phyloP scores from a whole-genome alignment of 2,797 vertebrate species.

The Pseudopleuronectes americanus region DNA sequence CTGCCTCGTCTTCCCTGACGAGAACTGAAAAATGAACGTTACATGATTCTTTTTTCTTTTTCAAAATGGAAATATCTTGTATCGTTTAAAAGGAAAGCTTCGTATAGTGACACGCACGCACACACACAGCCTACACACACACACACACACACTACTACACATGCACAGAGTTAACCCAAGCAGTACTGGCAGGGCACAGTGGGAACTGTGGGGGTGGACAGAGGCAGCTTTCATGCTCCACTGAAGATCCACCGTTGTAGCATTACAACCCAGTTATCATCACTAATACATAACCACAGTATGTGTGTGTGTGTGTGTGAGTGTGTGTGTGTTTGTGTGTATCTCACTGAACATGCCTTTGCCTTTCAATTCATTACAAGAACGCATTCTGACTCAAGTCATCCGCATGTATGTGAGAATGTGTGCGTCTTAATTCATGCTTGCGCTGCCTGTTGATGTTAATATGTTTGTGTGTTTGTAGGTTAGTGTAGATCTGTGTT shows the following conservation, averaged over 20 bases:
- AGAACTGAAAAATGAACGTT: slow-evolving; percentile 11
- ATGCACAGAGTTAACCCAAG: slow-evolving; percentile 53
- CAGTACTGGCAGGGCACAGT: slow-evolving; percentile 56
- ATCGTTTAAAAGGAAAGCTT: slow-evolving; percentile 38
- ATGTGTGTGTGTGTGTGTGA: slow-evolving; percentile 17
- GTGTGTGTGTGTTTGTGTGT: slow-evolving; percentile 17
- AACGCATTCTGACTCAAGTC: slow-evolving; percentile 17
- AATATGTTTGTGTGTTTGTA: slow-evolving; percentile 12
- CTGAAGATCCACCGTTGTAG: slow-evolving; percentile 66
- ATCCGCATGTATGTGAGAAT: not conserved
- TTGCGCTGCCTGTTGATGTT: not conserved
- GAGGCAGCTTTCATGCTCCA: slow-evolving; percentile 69
- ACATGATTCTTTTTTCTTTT: slow-evolving; percentile 14
- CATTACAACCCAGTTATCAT: slow-evolving; percentile 74
- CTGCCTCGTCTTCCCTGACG: not conserved
- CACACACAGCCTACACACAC: slow-evolving; percentile 13
- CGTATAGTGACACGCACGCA: slow-evolving; percentile 21
- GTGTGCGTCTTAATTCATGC: slow-evolving; percentile 10
- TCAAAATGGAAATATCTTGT: slow-evolving; percentile 67
- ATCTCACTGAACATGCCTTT: slow-evolving; percentile 29
- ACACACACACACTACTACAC: slow-evolving; percentile 6
- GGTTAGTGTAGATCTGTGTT: not conserved
- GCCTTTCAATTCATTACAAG: slow-evolving; percentile 28
- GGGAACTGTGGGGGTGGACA: slow-evolving; percentile 71
- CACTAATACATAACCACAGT: slow-evolving; percentile 74